phyloP scores from a whole-genome alignment of 2,113 vertebrate species.

The Pachypanchax playfairii region DNA sequence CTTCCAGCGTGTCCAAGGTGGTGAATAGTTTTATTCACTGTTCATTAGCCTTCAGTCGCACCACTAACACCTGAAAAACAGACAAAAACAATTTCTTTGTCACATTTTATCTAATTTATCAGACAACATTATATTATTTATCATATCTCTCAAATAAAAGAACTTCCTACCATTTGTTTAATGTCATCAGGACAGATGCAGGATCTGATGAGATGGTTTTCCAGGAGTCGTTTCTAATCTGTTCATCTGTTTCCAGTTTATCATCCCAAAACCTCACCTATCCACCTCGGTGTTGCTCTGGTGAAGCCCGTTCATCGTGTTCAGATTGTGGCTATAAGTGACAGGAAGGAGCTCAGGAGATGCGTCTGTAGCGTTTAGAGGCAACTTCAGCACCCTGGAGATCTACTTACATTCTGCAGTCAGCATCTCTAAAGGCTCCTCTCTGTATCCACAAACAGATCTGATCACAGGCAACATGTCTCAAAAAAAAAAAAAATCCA shows the following conservation, averaged over 20 bases:
- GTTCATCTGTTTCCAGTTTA: slow-evolving; percentile 8
- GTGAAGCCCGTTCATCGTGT: slow-evolving; percentile 42
- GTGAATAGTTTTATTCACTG: slow-evolving; percentile 54
- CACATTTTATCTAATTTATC: not conserved
- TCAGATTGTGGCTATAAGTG: slow-evolving; percentile 37
- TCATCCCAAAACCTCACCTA: slow-evolving; percentile 19
- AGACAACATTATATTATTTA: no score
- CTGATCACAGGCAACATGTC: slow-evolving; percentile 35
- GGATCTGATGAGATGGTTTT: slow-evolving; percentile 25
- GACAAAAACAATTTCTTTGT: not conserved
- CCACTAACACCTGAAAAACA: slow-evolving; percentile 42
- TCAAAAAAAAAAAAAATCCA: slow-evolving; percentile 1
- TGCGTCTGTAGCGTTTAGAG: slow-evolving; percentile 56
- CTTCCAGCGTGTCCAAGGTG: slow-evolving; percentile 53
- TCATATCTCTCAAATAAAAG: not conserved
- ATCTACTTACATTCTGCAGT: slow-evolving; percentile 72
- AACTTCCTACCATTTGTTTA: slow-evolving; percentile 49
- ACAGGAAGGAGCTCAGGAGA: slow-evolving; percentile 30
- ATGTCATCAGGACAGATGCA: slow-evolving; percentile 32
- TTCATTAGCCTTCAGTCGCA: slow-evolving; percentile 27
- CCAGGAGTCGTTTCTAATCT: slow-evolving; percentile 21
- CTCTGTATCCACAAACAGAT: slow-evolving; percentile 49
- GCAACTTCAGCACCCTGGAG: slow-evolving; percentile 83
- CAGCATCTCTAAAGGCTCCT: slow-evolving; percentile 53
- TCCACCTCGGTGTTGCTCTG: slow-evolving; percentile 6